These are phyloP conservation scores for Melozone crissalis DNA, from an alignment of 2,113 vertebrate genomes.

Conservation along the genomic window DNA sequence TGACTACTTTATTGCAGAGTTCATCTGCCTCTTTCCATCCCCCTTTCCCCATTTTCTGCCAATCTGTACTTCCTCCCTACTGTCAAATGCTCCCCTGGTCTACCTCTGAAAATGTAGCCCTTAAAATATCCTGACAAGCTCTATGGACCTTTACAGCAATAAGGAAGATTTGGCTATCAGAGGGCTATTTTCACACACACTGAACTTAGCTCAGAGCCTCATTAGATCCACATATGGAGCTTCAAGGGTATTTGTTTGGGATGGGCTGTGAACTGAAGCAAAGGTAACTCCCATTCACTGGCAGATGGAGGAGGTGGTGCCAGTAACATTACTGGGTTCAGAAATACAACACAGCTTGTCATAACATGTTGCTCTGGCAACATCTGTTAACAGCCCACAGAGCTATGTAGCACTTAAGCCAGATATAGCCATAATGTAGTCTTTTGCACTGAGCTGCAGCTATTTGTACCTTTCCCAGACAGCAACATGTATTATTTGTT, in stretches of 20 bases:
- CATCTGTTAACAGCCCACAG: slow-evolving; percentile 58
- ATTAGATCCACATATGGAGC: not conserved
- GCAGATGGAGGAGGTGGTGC: slow-evolving; percentile 19
- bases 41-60: not conserved
- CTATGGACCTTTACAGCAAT: not conserved
- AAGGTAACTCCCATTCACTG: slow-evolving; percentile 29
- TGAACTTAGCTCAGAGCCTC: not conserved
- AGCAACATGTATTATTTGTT: slow-evolving; percentile 14
- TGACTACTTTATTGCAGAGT: not conserved
- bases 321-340: slow-evolving; percentile 35
- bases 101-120: not conserved
- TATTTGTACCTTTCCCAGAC: slow-evolving; percentile 39
- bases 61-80: not conserved
- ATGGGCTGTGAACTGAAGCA: not conserved
- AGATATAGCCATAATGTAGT: slow-evolving; percentile 44
- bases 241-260: not conserved
- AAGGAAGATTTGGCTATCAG: not conserved
- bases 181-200: not conserved
- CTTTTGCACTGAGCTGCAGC: slow-evolving; percentile 7
- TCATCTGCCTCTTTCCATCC: not conserved
- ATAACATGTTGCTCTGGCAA: slow-evolving; percentile 62
- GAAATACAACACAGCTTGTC: slow-evolving; percentile 49
- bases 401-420: slow-evolving; percentile 47
- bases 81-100: not conserved
- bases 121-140: not conserved